These are phyloP conservation scores for Cyphotilapia sp. DNA, from an alignment of 2,113 vertebrate species.

Conservation along the genomic window DNA sequence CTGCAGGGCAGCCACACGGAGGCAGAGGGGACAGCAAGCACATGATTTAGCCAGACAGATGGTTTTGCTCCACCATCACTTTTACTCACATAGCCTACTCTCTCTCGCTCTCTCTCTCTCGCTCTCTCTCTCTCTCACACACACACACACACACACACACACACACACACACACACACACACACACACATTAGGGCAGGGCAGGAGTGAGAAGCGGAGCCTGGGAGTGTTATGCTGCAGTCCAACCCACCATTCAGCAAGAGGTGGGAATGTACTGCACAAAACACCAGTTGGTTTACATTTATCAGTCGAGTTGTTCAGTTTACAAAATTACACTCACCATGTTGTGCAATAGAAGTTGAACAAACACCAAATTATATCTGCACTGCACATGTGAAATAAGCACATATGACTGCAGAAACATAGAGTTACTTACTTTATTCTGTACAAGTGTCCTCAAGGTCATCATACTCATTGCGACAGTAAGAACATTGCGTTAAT, in stretches of 20 bases:
- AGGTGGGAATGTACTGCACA: not conserved
- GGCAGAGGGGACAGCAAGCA: conserved; percentile 25
- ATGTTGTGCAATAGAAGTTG: not conserved
- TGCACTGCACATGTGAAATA: not conserved
- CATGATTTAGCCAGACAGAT: conserved; percentile 57
- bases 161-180: not conserved
- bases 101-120: not conserved
- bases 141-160: conserved; percentile 5
- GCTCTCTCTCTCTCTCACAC: not conserved
- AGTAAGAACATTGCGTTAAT: not conserved
- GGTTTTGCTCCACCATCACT: conserved; percentile 59
- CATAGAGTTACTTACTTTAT: not conserved
- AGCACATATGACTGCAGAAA: not conserved
- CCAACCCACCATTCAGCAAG: not conserved
- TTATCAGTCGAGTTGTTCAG: not conserved
- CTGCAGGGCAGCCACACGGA: conserved; percentile 34
- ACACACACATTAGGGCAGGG: conserved; percentile 4
- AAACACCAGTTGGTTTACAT: not conserved
- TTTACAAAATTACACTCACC: not conserved
- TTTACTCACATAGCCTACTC: conserved; percentile 23
- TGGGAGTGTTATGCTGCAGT: not conserved
- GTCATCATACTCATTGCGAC: not conserved
- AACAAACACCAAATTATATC: not conserved
- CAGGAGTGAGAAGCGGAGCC: not conserved
- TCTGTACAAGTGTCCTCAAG: not conserved